phyloP scores from a whole-genome alignment of 2,797 vertebrate genomes.

The Taenioides sp. region DNA sequence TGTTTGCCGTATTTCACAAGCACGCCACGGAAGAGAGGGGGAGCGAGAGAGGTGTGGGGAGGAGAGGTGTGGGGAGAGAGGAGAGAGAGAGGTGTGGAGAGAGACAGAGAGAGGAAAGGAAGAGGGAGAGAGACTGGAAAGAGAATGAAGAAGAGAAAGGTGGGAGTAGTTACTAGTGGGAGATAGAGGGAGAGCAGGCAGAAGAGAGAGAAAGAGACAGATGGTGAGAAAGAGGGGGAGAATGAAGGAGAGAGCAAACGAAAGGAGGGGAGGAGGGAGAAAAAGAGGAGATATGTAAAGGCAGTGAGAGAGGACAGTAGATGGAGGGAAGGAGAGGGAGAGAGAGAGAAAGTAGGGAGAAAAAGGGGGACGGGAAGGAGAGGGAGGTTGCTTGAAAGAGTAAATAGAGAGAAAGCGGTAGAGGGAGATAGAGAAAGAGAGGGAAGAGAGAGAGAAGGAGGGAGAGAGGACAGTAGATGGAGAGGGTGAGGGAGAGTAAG shows the following conservation, averaged over 20 bases:
- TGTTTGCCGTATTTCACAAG: slow-evolving; percentile 69
- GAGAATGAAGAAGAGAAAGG: not conserved
- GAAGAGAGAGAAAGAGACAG: not conserved
- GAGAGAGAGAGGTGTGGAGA: not conserved
- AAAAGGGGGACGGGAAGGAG: not conserved
- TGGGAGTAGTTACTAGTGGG: too few relatives aligned
- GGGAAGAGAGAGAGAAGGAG: not conserved
- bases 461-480: not conserved
- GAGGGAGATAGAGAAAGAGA: not conserved
- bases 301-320: not conserved
- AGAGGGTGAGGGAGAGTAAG: not conserved
- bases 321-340: not conserved
- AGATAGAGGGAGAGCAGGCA: not conserved
- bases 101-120: too few relatives aligned
- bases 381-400: not conserved
- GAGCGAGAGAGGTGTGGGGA: not conserved
- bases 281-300: too few relatives aligned
- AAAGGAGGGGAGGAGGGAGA: not conserved
- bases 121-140: not conserved
- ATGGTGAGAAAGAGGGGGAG: not conserved
- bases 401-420: not conserved
- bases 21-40: slow-evolving; percentile 21
- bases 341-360: not conserved
- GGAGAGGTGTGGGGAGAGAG: too few relatives aligned
- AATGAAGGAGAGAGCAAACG: not conserved